Base-by-base conservation (phyloP, 2,888 invertebrate species). In the Lissocephala sabroskyi region DNA sequence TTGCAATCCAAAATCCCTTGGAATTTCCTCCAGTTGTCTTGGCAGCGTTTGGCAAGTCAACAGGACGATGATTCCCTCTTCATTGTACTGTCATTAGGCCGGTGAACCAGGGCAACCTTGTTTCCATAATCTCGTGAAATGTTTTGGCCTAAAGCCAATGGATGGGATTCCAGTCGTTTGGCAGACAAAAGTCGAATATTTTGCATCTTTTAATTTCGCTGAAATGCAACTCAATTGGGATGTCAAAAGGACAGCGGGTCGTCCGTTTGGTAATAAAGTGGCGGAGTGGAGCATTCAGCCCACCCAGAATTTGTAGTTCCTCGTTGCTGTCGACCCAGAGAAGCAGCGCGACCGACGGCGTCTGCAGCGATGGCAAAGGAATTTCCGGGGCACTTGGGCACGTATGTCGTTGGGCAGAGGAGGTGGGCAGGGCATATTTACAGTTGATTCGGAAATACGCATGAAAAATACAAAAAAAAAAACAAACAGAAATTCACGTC, bases 401-500 rank as follows among this genome's bases (percentile, higher is more conserved):
- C 42, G 39, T 19, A 18, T 11, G 18, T 33, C 39, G 39, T 4
- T 28, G 29, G 30, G 19, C 19, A 19, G 11, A 23, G 29, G 32
- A 42, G n/a, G 35, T 35, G 32, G 37, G 5, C 11, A 41, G 49
- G 43, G 39, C 62, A 61, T 57, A 65, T 63, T 63, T 66, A 50
- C 65, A 65, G 58, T 43, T 54, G 65, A 57, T 65, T 61, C 57
- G 54, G 16, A 65, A 52, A 51, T 44, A 63, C 66, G 62, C 66
- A 58, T 62, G 41, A 54, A 51, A 51, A 55, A 51, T 55, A 55
- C 52, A 56, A 46, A 53, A 56, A 51, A n/a, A 10, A 35, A 35
- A 16, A 13, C 35, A 35, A 35, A 35, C 35, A 7, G 56, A 55
- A 55, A 59, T 63, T 63, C 63, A 62, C 66, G 51, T 58, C 42